These are phyloP conservation scores for Phrynocephalus versicolor DNA, from an alignment of 2,113 vertebrate species.

Conservation along the genomic window DNA sequence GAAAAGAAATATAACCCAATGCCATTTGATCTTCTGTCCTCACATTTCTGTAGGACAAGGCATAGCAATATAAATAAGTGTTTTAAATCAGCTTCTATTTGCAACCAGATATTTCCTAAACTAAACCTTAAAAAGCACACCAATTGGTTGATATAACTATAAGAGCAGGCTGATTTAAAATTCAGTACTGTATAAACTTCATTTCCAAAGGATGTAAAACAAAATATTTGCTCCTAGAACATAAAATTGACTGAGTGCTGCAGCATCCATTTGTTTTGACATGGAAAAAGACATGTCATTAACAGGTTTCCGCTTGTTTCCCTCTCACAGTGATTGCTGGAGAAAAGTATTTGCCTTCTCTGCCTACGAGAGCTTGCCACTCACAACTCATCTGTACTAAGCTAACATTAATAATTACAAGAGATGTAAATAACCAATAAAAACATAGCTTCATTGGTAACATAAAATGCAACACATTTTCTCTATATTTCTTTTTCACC, in stretches of 20 bases:
- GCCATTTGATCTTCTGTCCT: slow-evolving; percentile 17
- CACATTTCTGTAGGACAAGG: not conserved
- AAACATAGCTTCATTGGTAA: no score
- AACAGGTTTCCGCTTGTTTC: not conserved
- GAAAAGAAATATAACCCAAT: not conserved
- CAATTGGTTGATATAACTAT: not conserved
- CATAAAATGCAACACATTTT: not conserved
- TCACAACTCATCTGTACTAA: not conserved
- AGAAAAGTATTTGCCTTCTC: not conserved
- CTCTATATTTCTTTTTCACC: not conserved
- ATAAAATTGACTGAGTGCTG: not conserved
- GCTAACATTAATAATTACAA: not conserved
- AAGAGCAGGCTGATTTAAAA: not conserved
- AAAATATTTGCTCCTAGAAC: not conserved
- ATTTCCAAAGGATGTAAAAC: not conserved
- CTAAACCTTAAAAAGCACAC: not conserved
- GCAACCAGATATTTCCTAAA: not conserved
- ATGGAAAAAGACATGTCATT: no score
- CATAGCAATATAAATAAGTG: not conserved
- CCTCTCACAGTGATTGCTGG: not conserved
- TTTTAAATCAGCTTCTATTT: not conserved
- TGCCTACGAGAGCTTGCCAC: not conserved
- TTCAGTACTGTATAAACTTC: not conserved
- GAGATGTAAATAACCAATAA: not conserved
- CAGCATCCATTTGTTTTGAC: not conserved